phyloP scores from a whole-genome alignment of 2,797 vertebrate genomes.

The Austrolebias charrua region DNA sequence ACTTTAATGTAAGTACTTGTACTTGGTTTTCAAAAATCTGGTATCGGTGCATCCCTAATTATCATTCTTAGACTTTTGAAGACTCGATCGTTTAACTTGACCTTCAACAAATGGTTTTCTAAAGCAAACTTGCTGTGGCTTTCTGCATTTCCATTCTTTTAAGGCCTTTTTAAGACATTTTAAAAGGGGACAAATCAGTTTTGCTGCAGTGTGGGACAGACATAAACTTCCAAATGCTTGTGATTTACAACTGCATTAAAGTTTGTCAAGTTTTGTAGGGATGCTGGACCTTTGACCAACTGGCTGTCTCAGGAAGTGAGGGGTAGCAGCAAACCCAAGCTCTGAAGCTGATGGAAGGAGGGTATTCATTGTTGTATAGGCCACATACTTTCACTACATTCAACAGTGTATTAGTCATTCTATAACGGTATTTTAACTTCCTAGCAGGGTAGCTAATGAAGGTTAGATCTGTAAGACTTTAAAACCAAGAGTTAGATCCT shows the following conservation, averaged over 20 bases:
- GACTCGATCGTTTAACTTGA: background rate
- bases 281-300: slow-evolving; percentile 99
- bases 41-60: too few species aligned
- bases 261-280: slow-evolving; percentile 92
- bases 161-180: slow-evolving; percentile 48
- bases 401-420: slow-evolving; percentile 5
- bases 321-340: slow-evolving; percentile 82
- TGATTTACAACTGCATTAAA: slow-evolving; percentile 82
- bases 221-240: slow-evolving; percentile 74
- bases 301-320: slow-evolving; percentile 94
- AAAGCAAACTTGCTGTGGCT: slow-evolving; percentile 50
- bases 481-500: slow-evolving; percentile 16
- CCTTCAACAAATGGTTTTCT: slow-evolving; percentile 35
- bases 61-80: too few species aligned
- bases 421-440: slow-evolving; percentile 20
- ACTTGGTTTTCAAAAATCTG: too few species aligned
- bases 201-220: slow-evolving; percentile 86
- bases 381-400: slow-evolving; percentile 20
- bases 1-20: too few species aligned
- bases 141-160: slow-evolving; percentile 7
- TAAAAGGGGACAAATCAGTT: slow-evolving; percentile 67
- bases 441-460: slow-evolving; percentile 5
- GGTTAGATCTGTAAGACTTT: slow-evolving; percentile 10
- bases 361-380: slow-evolving; percentile 23
- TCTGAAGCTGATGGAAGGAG: slow-evolving; percentile 65